Percentiles rank a stretch among this genome's conserved stretches.
phyloP scores from a whole-genome alignment of 2,888 invertebrate species.

The Oligia strigilis region DNA sequence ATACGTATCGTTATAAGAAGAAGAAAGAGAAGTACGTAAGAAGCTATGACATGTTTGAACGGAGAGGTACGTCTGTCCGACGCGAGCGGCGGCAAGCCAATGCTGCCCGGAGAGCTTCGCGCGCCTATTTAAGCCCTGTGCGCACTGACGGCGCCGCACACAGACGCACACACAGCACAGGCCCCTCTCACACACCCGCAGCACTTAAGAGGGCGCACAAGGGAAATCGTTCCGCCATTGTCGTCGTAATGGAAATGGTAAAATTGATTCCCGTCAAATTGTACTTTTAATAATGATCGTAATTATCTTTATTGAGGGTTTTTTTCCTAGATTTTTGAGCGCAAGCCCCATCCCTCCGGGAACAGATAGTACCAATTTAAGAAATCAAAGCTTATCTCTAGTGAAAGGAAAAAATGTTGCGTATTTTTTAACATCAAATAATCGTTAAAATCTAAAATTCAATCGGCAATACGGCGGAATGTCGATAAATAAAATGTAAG shows the following conservation, averaged over 20 bases:
- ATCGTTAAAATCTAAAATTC: constrained; percentile 74
- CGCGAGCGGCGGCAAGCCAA: constrained; percentile 80
- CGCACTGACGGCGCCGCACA: constrained; percentile 64
- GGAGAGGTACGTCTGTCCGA: constrained; percentile 76
- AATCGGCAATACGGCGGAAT: constrained; percentile 70
- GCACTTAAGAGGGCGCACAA: constrained; percentile 82
- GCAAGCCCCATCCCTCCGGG: constrained; percentile 55
- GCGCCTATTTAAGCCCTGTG: constrained; percentile 77
- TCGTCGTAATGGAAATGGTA: constrained; percentile 85
- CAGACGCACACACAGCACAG: constrained; percentile 57
- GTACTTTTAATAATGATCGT: constrained; percentile 85
- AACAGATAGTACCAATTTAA: constrained; percentile 63
- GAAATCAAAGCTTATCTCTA: constrained; percentile 63
- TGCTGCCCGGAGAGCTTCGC: constrained; percentile 72
- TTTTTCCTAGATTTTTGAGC: constrained; percentile 61
- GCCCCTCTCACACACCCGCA: constrained; percentile 68
- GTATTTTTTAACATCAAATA: constrained; percentile 73
- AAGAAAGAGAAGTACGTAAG: constrained; percentile 77
- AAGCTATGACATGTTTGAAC: constrained; percentile 81
- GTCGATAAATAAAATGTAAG: constrained; percentile 81
- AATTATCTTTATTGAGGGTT: constrained; percentile 84
- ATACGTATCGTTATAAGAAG: constrained; percentile 87
- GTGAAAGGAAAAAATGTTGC: constrained; percentile 42
- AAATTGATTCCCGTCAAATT: constrained; percentile 87
- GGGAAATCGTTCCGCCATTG: constrained; percentile 87